phyloP scores from a whole-genome alignment of 2,797 vertebrate species.

The Alca torda region DNA sequence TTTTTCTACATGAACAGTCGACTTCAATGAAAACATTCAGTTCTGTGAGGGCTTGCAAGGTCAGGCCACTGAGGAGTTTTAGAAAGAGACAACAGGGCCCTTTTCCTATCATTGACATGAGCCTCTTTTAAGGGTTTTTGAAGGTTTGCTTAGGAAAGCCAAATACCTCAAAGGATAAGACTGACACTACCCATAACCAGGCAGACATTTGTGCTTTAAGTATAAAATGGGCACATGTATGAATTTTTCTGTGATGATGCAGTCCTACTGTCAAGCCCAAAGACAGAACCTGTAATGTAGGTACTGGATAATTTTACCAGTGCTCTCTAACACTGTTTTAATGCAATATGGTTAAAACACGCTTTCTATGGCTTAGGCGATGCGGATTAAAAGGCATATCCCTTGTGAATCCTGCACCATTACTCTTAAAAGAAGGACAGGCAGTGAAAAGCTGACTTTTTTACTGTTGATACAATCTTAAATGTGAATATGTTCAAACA shows the following conservation, averaged over 20 bases:
- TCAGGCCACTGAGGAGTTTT: background rate
- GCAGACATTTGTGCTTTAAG: background rate
- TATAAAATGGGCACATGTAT: background rate
- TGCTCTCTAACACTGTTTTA: background rate
- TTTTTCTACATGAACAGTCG: background rate
- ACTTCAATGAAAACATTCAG: background rate
- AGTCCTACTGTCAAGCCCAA: background rate
- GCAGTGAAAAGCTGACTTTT: background rate
- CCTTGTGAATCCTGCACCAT: background rate
- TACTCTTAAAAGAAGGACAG: background rate
- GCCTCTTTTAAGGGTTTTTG: background rate
- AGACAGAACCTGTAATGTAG: background rate
- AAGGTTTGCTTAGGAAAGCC: background rate
- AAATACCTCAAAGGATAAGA: background rate
- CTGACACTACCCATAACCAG: background rate
- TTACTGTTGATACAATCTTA: background rate
- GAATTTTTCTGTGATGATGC: background rate
- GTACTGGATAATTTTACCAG: background rate
- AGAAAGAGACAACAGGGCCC: background rate
- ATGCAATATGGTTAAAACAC: background rate
- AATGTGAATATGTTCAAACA: background rate
- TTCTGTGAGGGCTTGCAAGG: background rate
- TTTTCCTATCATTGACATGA: background rate
- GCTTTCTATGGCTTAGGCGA: background rate
- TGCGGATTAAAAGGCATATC: background rate